Evolutionary conservation across 2,888 invertebrate species (phyloP).

Genomic region (Lucinisca nassula): DNA sequence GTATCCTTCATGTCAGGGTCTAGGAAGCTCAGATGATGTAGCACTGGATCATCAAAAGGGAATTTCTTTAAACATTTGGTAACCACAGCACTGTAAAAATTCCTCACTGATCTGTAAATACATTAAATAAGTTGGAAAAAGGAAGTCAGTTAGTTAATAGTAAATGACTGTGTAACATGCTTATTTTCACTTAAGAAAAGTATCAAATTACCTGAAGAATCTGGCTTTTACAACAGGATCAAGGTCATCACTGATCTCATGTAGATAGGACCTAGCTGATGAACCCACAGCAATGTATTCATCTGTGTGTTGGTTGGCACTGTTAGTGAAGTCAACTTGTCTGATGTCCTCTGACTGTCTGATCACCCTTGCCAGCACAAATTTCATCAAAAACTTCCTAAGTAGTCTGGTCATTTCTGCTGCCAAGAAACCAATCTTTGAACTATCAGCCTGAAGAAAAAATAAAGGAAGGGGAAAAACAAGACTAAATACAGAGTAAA

Average conservation of each 20-base stretch:
- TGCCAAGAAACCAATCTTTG: background rate
- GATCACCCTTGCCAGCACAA: background rate
- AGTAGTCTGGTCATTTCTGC: background rate
- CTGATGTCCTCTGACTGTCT: background rate
- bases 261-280: background rate
- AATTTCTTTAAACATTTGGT: background rate
- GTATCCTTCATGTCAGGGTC: background rate
- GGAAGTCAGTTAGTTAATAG: no score
- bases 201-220: conserved; percentile 13
- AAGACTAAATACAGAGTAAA: no score
- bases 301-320: conserved; percentile 31
- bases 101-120: background rate
- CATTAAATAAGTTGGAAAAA: no score
- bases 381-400: conserved; percentile 1
- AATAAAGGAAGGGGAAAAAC: background rate
- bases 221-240: background rate
- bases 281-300: background rate
- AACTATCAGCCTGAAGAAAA: background rate
- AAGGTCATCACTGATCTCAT: background rate
- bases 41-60: background rate
- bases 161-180: no score
- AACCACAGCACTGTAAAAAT: background rate
- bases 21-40: background rate
- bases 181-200: no score
- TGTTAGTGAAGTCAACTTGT: background rate